Base-by-base conservation (phyloP, 2,113 vertebrate species). In the human (Homo sapiens) region DNA sequence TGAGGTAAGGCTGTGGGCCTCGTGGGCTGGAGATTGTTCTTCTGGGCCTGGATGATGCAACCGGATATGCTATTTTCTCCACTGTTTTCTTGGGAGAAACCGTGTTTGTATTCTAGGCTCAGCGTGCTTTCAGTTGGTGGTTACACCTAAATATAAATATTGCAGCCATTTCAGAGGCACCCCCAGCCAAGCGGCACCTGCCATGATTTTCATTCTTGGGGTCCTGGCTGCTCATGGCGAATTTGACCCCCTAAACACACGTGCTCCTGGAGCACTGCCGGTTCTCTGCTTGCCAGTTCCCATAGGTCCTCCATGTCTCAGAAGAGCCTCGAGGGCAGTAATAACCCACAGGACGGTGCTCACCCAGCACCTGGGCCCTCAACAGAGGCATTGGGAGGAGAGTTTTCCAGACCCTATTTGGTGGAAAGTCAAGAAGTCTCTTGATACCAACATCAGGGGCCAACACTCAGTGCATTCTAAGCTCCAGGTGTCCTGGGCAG, bases 231-330 rank as follows among this genome's bases (percentile, higher is more conserved):
- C n/a, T 57, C 10, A 2, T 12, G 64, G 38, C 6, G 32, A 61
- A 3, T 5, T 8, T 38, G 78, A 35, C 3, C 14, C 8, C 27
- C 38, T 2, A 2, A 7, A 12, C 4, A 5, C 5, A 0, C 6
- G 13, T 0, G 22, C 40, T 17, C 0, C 23, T 22, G 57, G 38
- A 13, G 0, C 9, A 0, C 2, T 2, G 35, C 0, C 2, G 0
- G 25, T 59, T 14, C 25, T 32, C 43, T 57, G 52, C 6, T 30
- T 73, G 1, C 1, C 7, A 3, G 13, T 25, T n/a, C 38, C 76
- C 16, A 3, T 2, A 50, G 55, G 1, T 45, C 13, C 10, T 68
- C 4, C 1, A 3, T 13, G 45, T 48, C 14, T 25, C 16, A 27
- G 45, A 18, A 17, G 13, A 40, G 6, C 12, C n/a, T 48, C 3